Percentiles rank a stretch among this genome's conserved stretches.
Conservation (phyloP, 2,888 invertebrate genomes). For the Hirtodrosophila confusa region DNA sequence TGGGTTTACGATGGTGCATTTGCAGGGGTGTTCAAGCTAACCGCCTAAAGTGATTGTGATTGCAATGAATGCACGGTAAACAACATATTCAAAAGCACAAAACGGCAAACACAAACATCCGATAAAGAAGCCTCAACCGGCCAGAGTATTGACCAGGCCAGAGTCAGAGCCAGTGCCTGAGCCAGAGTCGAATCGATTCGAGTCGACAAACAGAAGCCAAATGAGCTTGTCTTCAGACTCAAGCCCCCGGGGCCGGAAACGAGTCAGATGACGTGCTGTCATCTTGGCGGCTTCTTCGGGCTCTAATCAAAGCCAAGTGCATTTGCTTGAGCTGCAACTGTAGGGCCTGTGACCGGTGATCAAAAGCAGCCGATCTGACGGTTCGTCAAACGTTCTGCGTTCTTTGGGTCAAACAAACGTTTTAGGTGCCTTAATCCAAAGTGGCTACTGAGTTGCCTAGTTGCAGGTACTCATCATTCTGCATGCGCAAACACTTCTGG, state of each 20-base stretch:
- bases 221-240: slow-evolving; percentile 65
- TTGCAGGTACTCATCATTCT: slow-evolving; percentile 46
- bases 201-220: slow-evolving; percentile 73
- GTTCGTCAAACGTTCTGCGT: slow-evolving; percentile 18
- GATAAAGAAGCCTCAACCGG: slow-evolving; percentile 38
- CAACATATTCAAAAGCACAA: slow-evolving; percentile 66
- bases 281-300: slow-evolving; percentile 31
- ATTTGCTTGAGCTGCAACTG: slow-evolving; percentile 69
- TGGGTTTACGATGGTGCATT: slow-evolving; percentile 20
- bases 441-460: slow-evolving; percentile 75
- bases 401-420: slow-evolving; percentile 75
- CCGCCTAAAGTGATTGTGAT: slow-evolving; percentile 61
- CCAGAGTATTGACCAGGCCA: background rate
- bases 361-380: slow-evolving; percentile 58
- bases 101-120: slow-evolving; percentile 74
- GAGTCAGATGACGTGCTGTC: slow-evolving; percentile 17
- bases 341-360: slow-evolving; percentile 60
- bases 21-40: slow-evolving; percentile 41
- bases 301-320: slow-evolving; percentile 68
- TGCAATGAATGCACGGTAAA: slow-evolving; percentile 66
- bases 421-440: slow-evolving; percentile 70
- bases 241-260: slow-evolving; percentile 58
- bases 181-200: background rate
- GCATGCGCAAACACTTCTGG: slow-evolving; percentile 66
- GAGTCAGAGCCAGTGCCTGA: background rate